phyloP scores from a whole-genome alignment of 2,797 vertebrate species.

The Gallinago solitaria region DNA sequence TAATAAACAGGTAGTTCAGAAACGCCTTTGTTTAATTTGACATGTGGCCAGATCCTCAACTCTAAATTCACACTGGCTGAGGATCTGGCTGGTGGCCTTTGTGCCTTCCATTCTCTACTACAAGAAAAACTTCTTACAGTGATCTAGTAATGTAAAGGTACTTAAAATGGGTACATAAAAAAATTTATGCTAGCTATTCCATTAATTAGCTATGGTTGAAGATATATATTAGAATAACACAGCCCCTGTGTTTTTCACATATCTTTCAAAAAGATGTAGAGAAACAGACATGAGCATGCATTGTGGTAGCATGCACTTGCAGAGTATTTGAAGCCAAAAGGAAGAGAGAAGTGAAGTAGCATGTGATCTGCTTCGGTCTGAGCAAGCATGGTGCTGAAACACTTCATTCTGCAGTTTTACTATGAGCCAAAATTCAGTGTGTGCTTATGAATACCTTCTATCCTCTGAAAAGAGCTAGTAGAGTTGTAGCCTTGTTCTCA shows the following conservation, averaged over 20 bases:
- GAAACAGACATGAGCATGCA: neutral
- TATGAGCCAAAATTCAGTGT: neutral
- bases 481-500: neutral
- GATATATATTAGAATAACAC: neutral
- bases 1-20: conserved; percentile 45
- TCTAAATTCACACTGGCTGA: neutral
- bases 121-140: neutral
- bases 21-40: conserved; percentile 51
- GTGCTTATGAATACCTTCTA: conserved; percentile 19
- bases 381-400: neutral
- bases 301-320: neutral
- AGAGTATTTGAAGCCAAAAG: neutral
- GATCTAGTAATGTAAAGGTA: neutral
- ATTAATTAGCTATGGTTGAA: neutral
- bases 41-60: neutral
- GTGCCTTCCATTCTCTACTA: neutral
- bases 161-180: neutral
- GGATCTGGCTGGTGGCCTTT: neutral
- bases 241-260: neutral
- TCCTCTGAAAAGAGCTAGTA: conserved; percentile 15
- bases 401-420: neutral
- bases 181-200: neutral
- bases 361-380: conserved; percentile 3
- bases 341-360: neutral
- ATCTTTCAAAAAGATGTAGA: neutral